Conservation (phyloP, 1,140 invertebrate genomes). For the Drosophila guanche region DNA sequence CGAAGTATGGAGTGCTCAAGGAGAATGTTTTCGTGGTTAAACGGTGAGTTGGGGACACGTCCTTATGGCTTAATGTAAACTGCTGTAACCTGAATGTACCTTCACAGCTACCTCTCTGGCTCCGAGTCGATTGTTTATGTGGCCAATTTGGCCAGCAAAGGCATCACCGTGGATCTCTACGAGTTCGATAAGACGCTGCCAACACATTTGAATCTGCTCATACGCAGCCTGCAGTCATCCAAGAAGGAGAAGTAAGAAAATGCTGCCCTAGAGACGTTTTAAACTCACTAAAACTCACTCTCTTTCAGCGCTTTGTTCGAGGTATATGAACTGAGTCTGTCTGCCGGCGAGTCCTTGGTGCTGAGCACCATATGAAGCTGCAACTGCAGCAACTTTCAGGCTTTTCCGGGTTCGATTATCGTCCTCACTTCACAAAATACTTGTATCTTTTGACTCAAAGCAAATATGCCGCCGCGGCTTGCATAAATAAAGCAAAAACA, state of each 20-base stretch:
- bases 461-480: conserved; percentile 59
- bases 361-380: conserved; percentile 30
- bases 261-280: not conserved
- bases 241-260: conserved; percentile 53
- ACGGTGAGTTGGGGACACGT: conserved; percentile 47
- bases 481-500: conserved; percentile 78
- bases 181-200: conserved; percentile 60
- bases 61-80: not conserved
- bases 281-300: not conserved
- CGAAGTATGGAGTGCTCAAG: conserved; percentile 72
- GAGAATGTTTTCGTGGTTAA: conserved; percentile 80
- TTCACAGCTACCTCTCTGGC: conserved; percentile 17
- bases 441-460: conserved; percentile 54
- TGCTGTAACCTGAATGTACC: too few relatives aligned
- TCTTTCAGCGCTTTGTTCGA: conserved; percentile 40
- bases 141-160: conserved; percentile 49
- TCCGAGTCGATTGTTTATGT: conserved; percentile 37
- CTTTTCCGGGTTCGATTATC: conserved; percentile 30
- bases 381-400: conserved; percentile 1
- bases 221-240: conserved; percentile 53
- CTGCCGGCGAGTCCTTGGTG: conserved; percentile 60
- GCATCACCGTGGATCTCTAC: conserved; percentile 42
- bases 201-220: conserved; percentile 31
- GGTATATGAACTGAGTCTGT: conserved; percentile 35
- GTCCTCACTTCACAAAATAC: conserved; percentile 28